These are phyloP conservation scores for Neoascia interrupta DNA, from an alignment of 2,888 invertebrate species.

Conservation along the genomic window DNA sequence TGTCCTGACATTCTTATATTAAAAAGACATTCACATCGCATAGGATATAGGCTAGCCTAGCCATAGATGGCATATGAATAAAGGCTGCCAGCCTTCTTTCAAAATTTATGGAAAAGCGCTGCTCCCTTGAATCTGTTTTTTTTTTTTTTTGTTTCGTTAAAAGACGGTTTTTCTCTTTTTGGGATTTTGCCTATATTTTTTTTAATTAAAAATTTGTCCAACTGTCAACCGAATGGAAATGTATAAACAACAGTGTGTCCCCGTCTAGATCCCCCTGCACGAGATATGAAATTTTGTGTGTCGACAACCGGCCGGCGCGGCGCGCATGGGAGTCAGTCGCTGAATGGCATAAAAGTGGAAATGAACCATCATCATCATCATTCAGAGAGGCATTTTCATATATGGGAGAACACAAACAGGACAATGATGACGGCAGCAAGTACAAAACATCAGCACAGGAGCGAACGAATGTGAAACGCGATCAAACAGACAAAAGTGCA, in stretches of 20 bases:
- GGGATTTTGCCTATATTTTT: conserved; percentile 56
- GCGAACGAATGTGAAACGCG: conserved; percentile 15
- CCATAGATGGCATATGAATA: too few species aligned
- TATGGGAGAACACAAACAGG: conserved; percentile 53
- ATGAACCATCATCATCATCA: conserved; percentile 64
- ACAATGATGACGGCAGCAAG: conserved; percentile 34
- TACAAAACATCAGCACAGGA: not conserved
- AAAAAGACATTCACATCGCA: conserved; percentile 23
- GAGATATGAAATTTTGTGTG: not conserved
- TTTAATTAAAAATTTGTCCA: conserved; percentile 71
- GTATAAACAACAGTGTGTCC: conserved; percentile 58
- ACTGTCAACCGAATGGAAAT: conserved; percentile 70
- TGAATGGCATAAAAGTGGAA: conserved; percentile 27
- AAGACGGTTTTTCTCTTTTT: not conserved
- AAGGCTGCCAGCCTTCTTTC: conserved; percentile 41
- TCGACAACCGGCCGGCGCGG: not conserved
- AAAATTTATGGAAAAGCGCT: conserved; percentile 44
- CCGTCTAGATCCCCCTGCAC: conserved; percentile 33
- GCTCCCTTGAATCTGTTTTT: conserved; percentile 18
- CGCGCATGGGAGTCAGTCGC: not conserved
- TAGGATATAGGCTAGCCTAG: conserved; percentile 48
- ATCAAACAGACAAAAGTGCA: conserved; percentile 67
- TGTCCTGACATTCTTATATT: conserved; percentile 29
- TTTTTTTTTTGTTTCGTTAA: conserved; percentile 3
- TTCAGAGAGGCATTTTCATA: conserved; percentile 62